Evolutionary conservation across 1,140 invertebrate species (phyloP), one percentile per base, ranked within the genome.

Genomic region (Tribolium castaneum): DNA sequence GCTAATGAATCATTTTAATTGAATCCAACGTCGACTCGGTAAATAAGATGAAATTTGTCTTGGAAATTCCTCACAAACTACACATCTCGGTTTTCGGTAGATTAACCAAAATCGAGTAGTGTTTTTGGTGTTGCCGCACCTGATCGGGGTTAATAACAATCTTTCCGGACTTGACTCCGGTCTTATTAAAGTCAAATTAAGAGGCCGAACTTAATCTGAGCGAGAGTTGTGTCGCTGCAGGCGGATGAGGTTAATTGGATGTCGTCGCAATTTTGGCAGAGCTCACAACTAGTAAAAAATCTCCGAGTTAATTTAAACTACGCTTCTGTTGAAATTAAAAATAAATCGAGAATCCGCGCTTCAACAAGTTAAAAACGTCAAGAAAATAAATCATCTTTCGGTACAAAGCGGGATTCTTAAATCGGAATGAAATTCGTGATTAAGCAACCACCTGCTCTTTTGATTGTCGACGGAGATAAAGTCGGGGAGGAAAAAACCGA

Each of bases 1-100:
- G 59, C 59, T 66, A 66, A 66, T 66, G 59, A 66, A 66, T 66
- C 59, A 66, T 66, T 66, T 66, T 66, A 66, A 66, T 66, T 66
- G 25, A 66, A 66, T 66, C 59, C 25, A 35, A 30, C 59, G 59
- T 30, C 59, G 59, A 35, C 22, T 35, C 30, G 30, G 25, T 66
- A 66, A 66, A 66, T 66, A 66, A 66, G 59, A 66, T 35, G 59
- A 66, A 66, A 66, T 66, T 66, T 66, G 30, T 66, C 30, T 66
- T 66, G 59, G 9, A 66, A 66, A 66, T 66, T 66, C 59, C 13
- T 14, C 45, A 34, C 34, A 35, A 66, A 66, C 59, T 66, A 66
- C 59, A 66, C 59, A 66, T 30, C 34, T 66, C 30, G 59, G 54
- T 66, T 66, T 45, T 66, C 59, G 59, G 59, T 34, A 14, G 59